Evolutionary conservation across 2,797 vertebrate genomes (phyloP).

Genomic region (Ispidina picta): DNA sequence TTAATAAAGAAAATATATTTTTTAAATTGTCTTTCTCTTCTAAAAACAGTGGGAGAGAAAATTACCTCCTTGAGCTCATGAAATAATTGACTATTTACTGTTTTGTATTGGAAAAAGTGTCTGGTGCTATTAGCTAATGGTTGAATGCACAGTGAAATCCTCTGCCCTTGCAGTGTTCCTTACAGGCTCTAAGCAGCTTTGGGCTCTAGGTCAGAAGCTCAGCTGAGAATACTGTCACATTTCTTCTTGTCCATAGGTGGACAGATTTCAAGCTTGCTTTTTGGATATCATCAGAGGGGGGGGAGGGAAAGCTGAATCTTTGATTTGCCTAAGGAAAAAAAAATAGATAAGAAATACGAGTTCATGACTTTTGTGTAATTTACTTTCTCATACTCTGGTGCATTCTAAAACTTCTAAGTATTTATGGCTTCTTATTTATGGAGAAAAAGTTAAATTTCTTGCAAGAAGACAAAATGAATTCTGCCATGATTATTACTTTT

Average conservation of each 20-base stretch:
- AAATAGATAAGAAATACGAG: neutral
- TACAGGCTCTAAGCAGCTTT: neutral
- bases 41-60: neutral
- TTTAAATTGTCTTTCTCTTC: neutral
- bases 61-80: neutral
- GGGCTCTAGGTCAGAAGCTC: neutral
- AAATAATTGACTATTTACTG: neutral
- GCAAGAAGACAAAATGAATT: neutral
- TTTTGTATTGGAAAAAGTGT: neutral
- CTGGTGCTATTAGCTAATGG: neutral
- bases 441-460: neutral
- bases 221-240: neutral
- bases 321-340: neutral
- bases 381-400: neutral
- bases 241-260: neutral
- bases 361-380: neutral
- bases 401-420: neutral
- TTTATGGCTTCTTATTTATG: neutral
- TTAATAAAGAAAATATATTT: neutral
- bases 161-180: neutral
- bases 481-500: neutral
- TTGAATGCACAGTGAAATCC: neutral
- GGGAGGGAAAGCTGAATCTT: neutral
- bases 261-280: neutral
- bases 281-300: neutral